Evolutionary conservation across 1,140 invertebrate genomes (phyloP).

Genomic region (Ostrea denselamellosa): DNA sequence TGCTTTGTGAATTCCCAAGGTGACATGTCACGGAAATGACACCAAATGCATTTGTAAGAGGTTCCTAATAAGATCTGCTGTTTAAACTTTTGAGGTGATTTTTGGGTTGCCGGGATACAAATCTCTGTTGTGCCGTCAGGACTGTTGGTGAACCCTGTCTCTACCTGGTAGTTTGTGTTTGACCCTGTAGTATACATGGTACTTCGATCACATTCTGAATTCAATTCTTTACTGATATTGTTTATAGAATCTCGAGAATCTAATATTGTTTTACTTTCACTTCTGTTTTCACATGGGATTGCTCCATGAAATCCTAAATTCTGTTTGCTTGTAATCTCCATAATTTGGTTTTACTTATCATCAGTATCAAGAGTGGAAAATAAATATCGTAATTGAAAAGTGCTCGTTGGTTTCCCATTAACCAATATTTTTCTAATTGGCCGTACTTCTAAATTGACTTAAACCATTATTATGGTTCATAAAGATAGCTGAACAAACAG

Average conservation of each 20-base stretch:
- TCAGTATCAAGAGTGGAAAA: conserved; percentile 19
- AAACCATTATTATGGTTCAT: neutral
- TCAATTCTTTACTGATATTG: neutral
- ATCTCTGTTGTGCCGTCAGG: neutral
- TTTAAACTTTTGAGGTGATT: conserved; percentile 14
- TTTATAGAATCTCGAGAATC: neutral
- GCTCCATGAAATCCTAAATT: neutral
- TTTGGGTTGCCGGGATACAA: conserved; percentile 14
- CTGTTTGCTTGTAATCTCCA: conserved; percentile 4
- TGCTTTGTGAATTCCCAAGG: conserved; percentile 24
- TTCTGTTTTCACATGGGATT: conserved; percentile 2
- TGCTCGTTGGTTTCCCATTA: neutral
- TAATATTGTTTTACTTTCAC: conserved; percentile 19
- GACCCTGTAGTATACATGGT: neutral
- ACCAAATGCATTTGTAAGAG: conserved; percentile 13
- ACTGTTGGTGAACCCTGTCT: neutral
- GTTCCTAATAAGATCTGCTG: neutral
- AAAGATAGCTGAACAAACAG: neutral
- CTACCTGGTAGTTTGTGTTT: neutral
- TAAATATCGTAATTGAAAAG: conserved; percentile 1
- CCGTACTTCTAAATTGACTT: conserved; percentile 15
- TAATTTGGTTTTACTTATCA: neutral
- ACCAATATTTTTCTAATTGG: neutral
- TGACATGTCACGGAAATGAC: conserved; percentile 29
- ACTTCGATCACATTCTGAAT: neutral